These are phyloP conservation scores for Zingel zingel DNA, from an alignment of 2,113 vertebrate genomes.

Conservation along the genomic window DNA sequence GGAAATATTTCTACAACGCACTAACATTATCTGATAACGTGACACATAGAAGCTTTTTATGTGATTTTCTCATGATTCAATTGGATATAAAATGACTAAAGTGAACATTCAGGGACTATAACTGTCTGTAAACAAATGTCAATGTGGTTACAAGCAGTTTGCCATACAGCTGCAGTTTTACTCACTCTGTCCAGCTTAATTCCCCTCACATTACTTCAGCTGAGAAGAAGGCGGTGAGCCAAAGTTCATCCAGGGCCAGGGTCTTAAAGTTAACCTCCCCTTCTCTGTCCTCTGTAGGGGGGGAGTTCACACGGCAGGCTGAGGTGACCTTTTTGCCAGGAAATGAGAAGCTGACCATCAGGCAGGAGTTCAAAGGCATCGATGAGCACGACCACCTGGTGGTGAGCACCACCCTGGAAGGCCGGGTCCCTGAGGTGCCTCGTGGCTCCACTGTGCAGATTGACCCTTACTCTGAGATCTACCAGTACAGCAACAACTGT, in stretches of 20 bases:
- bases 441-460: slow-evolving; percentile 87
- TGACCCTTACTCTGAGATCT: slow-evolving; percentile 92
- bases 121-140: slow-evolving; percentile 17
- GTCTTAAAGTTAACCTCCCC: slow-evolving; percentile 47
- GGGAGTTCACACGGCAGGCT: slow-evolving; percentile 91
- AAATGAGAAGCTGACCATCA: slow-evolving; percentile 90
- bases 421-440: slow-evolving; percentile 88
- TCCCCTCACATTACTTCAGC: slow-evolving; percentile 61
- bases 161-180: slow-evolving; percentile 58
- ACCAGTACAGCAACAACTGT: slow-evolving; percentile 92
- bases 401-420: slow-evolving; percentile 91
- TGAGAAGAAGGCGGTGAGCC: slow-evolving; percentile 30
- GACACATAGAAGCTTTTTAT: not conserved
- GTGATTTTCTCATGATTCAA: not conserved
- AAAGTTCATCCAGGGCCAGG: slow-evolving; percentile 61
- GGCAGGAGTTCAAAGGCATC: slow-evolving; percentile 93
- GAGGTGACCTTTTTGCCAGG: slow-evolving; percentile 93
- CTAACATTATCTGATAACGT: not conserved
- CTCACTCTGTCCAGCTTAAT: slow-evolving; percentile 55
- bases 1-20: not conserved
- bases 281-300: slow-evolving; percentile 83
- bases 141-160: slow-evolving; percentile 17
- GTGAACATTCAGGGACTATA: not conserved
- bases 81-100: not conserved
- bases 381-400: slow-evolving; percentile 95